phyloP scores from a whole-genome alignment of 2,113 vertebrate species.

The Pachyramphus minor region DNA sequence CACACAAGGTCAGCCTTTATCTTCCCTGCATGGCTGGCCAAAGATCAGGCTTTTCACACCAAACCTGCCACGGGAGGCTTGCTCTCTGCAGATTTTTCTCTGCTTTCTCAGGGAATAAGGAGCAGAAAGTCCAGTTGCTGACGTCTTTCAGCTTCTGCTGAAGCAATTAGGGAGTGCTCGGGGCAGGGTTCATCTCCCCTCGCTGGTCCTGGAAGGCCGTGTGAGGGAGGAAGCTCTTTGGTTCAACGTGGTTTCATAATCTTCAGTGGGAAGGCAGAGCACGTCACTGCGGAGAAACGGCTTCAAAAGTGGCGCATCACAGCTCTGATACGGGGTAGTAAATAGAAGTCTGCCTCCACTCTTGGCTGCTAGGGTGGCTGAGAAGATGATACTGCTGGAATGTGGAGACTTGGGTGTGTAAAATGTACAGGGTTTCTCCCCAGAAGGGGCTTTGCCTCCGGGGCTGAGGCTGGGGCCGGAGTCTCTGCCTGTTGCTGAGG shows the following conservation, averaged over 20 bases:
- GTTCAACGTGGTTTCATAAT: neutral
- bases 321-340: neutral
- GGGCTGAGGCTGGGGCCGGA: neutral
- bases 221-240: neutral
- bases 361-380: neutral
- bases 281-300: neutral
- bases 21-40: neutral
- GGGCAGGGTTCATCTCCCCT: neutral
- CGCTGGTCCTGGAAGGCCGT: neutral
- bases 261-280: neutral
- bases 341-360: neutral
- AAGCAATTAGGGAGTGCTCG: conserved; percentile 33
- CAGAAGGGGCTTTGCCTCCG: rapidly evolving
- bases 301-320: neutral
- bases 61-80: neutral
- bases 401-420: neutral
- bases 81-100: neutral
- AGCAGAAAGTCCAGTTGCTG: neutral
- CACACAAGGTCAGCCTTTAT: neutral
- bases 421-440: rapidly evolving
- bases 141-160: conserved; percentile 23
- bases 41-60: neutral
- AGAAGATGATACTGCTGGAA: neutral
- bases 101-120: neutral
- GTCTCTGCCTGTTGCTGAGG: neutral